Evolutionary conservation across 2,888 invertebrate genomes (phyloP).

Genomic region (Andrena praecox): DNA sequence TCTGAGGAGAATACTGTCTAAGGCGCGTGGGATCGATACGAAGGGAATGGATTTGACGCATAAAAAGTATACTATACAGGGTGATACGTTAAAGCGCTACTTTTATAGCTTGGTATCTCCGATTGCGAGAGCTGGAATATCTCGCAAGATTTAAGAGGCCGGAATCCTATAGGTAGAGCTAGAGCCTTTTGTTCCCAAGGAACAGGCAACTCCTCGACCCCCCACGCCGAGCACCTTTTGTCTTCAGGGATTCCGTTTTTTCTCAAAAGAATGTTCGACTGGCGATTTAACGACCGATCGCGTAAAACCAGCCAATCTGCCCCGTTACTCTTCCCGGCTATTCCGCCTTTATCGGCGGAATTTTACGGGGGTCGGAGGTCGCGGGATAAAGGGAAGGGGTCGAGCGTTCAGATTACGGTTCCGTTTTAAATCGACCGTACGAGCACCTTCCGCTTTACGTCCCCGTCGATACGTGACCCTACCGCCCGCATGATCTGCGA

Average conservation of each 20-base stretch:
- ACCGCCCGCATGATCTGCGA: slow-evolving; percentile 9
- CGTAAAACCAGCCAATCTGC: slow-evolving; percentile 53
- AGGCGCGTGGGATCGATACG: no score
- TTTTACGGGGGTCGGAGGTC: slow-evolving; percentile 45
- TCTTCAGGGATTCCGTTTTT: not conserved
- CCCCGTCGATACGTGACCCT: slow-evolving; percentile 33
- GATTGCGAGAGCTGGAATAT: no score
- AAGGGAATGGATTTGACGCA: no score
- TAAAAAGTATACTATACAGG: no score
- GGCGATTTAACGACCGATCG: slow-evolving; percentile 50
- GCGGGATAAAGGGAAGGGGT: not conserved
- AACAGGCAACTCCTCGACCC: no score
- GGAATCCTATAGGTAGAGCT: no score
- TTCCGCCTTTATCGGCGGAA: slow-evolving; percentile 41
- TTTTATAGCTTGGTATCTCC: no score
- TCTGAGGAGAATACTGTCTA: no score
- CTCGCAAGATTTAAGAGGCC: no score
- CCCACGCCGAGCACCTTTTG: not conserved
- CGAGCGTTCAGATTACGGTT: slow-evolving; percentile 44
- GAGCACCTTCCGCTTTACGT: slow-evolving; percentile 33
- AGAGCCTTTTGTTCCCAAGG: no score
- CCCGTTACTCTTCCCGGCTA: not conserved
- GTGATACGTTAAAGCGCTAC: no score
- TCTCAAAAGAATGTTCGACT: slow-evolving; percentile 33
- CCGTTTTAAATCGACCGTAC: slow-evolving; percentile 45